Evolutionary conservation across 2,888 invertebrate species (phyloP), one percentile per base, ranked within the genome.

Genomic region (Eustalomyia histrio): DNA sequence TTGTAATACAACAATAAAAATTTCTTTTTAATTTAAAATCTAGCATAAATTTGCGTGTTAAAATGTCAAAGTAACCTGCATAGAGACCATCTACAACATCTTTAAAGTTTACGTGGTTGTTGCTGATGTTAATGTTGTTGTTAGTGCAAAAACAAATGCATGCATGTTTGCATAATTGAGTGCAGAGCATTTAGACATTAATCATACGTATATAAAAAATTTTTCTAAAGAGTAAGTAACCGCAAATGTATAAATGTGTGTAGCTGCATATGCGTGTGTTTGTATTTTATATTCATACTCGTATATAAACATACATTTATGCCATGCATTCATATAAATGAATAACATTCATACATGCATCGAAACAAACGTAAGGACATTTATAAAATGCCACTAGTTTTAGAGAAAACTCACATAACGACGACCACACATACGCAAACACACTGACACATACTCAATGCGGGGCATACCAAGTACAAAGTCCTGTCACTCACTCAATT

Each of bases 301-400:
- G n/a, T n/a, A n/a, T n/a, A n/a, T n/a, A 60, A 16, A 60, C 60
- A 63, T 10, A 47, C 33, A 50, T 16, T 43, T 21, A 29, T 39
- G 67, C 60, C 60, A 58, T 29, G 18, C 83, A 82, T 79, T 14
- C n/a, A n/a, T 47, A 47, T 39, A 81, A 29, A 29, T 29, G 29
- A 29, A 29, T 81, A 82, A 80, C 78, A 65, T 76, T 82, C 85
- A 83, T 79, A 83, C 76, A 79, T 83, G 43, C 43, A 47, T 47
- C 43, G 6, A 47, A 47, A 47, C 43, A 85, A 85, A 81, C 83
- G 85, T 85, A 83, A 85, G 57, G 18, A 58, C 58, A 50, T 43
- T 69, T 17, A 21, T 39, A 18, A 55, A 64, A 50, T 64, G 39
- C 39, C n/a, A 47, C 14, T 12, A 47, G n/a, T 14, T 47, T n/a